Evolutionary conservation across 2,113 vertebrate genomes (phyloP).

Genomic region (Tragelaphus buxtoni): DNA sequence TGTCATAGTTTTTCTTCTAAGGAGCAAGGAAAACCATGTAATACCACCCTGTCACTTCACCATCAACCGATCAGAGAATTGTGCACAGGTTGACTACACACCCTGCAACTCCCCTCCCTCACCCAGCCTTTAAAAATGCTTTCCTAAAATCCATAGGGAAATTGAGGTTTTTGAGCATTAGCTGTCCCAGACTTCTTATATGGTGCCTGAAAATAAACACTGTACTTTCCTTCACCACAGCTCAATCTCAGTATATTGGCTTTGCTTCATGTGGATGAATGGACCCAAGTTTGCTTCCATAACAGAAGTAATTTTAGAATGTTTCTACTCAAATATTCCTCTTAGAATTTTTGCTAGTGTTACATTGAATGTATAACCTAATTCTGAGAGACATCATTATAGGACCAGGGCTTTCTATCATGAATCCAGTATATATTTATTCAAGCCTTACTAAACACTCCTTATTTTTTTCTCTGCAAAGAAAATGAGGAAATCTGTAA

Average conservation of each 20-base stretch:
- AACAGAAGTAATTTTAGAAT: background rate
- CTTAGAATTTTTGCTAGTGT: background rate
- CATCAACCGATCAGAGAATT: background rate
- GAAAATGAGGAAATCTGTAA: background rate
- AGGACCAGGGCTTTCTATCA: background rate
- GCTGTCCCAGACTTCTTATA: background rate
- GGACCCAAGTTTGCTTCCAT: background rate
- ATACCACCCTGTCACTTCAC: background rate
- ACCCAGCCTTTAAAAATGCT: background rate
- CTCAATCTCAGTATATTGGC: background rate
- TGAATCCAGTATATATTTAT: constrained; percentile 14
- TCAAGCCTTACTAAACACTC: background rate
- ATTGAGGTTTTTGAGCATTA: background rate
- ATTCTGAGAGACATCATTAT: background rate
- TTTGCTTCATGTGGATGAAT: background rate
- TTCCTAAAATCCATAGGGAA: background rate
- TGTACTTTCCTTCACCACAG: background rate
- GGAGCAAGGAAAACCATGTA: background rate
- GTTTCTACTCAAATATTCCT: background rate
- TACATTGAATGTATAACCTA: background rate
- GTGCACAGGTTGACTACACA: background rate
- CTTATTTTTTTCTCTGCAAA: background rate
- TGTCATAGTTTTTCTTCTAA: background rate
- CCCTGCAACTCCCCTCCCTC: background rate
- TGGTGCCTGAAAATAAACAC: background rate